These are phyloP conservation scores for rabbit (Oryctolagus cuniculus) DNA, from an alignment of 2,113 vertebrate genomes.

Conservation along the genomic window mOryCun1.1 NC_091443.1:26649001-26649500, in stretches of 20 bases:
- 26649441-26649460: neutral
- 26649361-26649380: neutral
- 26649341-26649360: conserved; percentile 18
- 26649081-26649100: neutral
- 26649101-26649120: neutral
- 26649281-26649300: conserved; percentile 34
- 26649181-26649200: neutral
- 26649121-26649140: neutral
- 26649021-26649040: neutral
- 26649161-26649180: neutral
- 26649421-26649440: neutral
- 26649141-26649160: neutral
- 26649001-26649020: neutral
- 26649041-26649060: neutral
- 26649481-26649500: neutral
- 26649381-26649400: neutral
- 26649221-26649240: neutral
- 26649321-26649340: conserved; percentile 14
- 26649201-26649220: neutral
- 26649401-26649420: neutral
- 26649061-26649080: neutral
- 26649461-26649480: neutral
- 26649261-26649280: conserved; percentile 40
- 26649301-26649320: conserved; percentile 12
- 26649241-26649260: conserved; percentile 48